Base-by-base conservation (phyloP, 2,888 invertebrate species). In the Dicyrtoma fusca region DNA sequence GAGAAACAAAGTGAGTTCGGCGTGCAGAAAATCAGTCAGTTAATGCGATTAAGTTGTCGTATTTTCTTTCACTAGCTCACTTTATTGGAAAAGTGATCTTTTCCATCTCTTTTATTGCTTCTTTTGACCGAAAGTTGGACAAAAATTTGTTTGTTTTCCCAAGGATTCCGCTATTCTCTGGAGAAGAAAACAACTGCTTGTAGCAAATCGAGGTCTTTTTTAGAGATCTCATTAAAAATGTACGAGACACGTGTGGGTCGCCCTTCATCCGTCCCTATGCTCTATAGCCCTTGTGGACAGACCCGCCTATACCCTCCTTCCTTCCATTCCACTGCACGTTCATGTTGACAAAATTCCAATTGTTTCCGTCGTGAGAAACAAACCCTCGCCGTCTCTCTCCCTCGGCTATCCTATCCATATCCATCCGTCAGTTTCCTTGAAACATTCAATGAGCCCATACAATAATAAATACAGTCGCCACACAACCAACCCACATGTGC, bases 41-140 rank as follows among this genome's bases (percentile, higher is more conserved):
- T 76, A 76, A 76, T 76, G 74, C 76, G 76, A 76, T 76, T 76
- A 76, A 76, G 74, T 76, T 76, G 76, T 75, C 73, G 71, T 76
- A 72, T 72, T 73, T 75, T 74, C 76, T 74, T 76, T 76, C 74
- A 74, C 76, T 74, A 72, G 66, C 74, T 76, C 72, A 68, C 72
- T 73, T 76, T 76, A 76, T 76, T 76, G 76, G 74, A 74, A 74
- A 76, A 76, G 76, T 75, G 75, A 74, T 75, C 75, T 74, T 69
- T 69, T 68, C 75, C 63, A 76, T 76, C 76, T 72, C 76, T 74
- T 76, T 76, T 76, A 75, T 75, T 75, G 75, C 73, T 74, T 75
- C 71, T 71, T 72, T 65, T 68, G 69, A 71, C 73, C 70, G 62
- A 64, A 75, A 72, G 70, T 66, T 71, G 70, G 70, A 75, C 72